Percentiles rank a stretch among this genome's conserved stretches.
Evolutionary conservation across 2,113 vertebrate species (phyloP).

Genomic region (Pteronura brasiliensis): DNA sequence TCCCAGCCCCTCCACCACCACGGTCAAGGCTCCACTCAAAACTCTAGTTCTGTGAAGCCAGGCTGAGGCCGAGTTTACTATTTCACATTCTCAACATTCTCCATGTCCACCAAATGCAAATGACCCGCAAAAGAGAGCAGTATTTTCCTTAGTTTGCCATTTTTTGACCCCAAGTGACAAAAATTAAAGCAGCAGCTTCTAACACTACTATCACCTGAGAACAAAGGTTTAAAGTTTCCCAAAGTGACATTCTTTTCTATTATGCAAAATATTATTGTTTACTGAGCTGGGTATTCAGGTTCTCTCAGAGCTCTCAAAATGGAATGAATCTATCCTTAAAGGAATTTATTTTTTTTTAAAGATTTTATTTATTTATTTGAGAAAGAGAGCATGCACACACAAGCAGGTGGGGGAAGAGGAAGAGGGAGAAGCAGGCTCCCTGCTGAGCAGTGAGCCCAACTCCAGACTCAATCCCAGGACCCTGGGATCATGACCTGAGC

Average conservation of each 20-base stretch:
- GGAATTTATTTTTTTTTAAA: not conserved
- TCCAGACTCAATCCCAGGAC: not conserved
- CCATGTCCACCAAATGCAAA: not conserved
- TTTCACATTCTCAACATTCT: not conserved
- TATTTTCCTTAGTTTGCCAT: not conserved
- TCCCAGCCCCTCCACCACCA: not conserved
- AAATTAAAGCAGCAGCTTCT: not conserved
- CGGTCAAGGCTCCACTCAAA: not conserved
- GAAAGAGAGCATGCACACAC: not conserved
- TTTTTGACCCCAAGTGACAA: not conserved
- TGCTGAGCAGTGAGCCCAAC: not conserved
- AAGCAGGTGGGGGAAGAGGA: not conserved
- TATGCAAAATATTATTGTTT: not conserved
- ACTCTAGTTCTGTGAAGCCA: not conserved
- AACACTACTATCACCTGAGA: not conserved
- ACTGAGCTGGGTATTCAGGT: not conserved
- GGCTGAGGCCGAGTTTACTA: not conserved
- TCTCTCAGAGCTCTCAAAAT: not conserved
- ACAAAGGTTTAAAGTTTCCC: not conserved
- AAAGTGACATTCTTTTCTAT: not conserved
- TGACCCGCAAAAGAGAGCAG: not conserved
- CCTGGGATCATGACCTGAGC: not conserved
- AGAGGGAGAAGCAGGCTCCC: not conserved
- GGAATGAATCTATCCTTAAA: not conserved
- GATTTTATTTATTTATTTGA: not conserved